Evolutionary conservation across 92 coral and sea anemone species (phyloP), one percentile per base, ranked within the genome.

Genomic region (Siderastrea radians): DNA sequence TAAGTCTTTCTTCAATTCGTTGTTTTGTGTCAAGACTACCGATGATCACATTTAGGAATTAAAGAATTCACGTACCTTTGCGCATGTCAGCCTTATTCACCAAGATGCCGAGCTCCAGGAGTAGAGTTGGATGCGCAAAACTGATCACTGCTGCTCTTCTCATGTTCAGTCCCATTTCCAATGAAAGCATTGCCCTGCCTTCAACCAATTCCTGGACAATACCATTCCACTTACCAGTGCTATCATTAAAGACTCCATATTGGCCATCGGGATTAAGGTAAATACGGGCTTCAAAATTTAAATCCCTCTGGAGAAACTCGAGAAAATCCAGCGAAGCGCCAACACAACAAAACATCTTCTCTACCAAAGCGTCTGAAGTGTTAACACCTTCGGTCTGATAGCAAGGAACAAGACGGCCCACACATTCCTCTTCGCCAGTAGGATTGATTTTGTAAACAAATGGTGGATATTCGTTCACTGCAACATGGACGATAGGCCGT

Each of bases 301-400:
- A 83, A 59, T 91, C 94, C 38, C 68, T 81, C 49, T 82, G 84
- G 2, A 91, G 81, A 47, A 91, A 78, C 15, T 43, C 53, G 4
- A 91, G 68, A 69, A 91, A 83, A 60, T 91, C 94, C 51, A 91
- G 54, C n/a, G 84, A 81, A 0, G 89, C 85, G 1, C 94, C 94
- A 6, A 43, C 82, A 51, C 94, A 91, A 60, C 94, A 91, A 46
- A 74, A 67, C 64, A 71, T 16, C 63, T 74, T 50, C 83, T 87
- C 60, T 49, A 43, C 1, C 79, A 9, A 9, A 50, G 44, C n/a
- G 5, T 16, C 12, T 5, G 12, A 11, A 3, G 8, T 49, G 54
- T 74, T 44, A 2, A 17, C 48, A 8, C 8, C 60, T 19, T 49
- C 78, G 52, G 38, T 26, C 38, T 26, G 38, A 26, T 74, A 52